Conservation (phyloP, 37 sponge, comb jelly and placozoan genomes). For the Eunapius fragilis region DNA sequence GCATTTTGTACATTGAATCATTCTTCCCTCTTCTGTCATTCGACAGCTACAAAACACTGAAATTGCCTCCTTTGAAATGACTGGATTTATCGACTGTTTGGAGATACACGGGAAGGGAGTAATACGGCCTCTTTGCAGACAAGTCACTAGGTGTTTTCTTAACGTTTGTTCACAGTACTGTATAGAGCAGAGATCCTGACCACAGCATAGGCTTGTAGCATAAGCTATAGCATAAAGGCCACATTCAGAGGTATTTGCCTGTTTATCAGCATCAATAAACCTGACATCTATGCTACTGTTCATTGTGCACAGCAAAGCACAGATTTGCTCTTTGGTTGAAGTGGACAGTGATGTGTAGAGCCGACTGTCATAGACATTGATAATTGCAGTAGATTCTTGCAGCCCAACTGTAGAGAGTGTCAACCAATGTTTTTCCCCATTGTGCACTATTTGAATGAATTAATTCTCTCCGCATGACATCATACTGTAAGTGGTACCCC, state of each 20-base stretch:
- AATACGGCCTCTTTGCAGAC: not conserved
- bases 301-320: not conserved
- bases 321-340: not conserved
- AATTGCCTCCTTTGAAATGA: no score
- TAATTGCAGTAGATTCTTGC: not conserved
- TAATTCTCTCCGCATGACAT: not conserved
- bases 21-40: not conserved
- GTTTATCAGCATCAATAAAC: not conserved
- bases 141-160: not conserved
- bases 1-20: not conserved
- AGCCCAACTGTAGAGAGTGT: constrained; percentile 5
- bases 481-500: not conserved
- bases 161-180: not conserved
- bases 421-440: constrained; percentile 21
- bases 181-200: not conserved
- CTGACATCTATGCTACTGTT: not conserved
- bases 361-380: constrained; percentile 8
- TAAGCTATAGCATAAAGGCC: constrained; percentile 19
- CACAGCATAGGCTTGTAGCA: not conserved
- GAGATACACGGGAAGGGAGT: constrained; percentile 1
- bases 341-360: not conserved
- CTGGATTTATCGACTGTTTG: no score
- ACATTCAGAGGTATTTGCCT: not conserved
- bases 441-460: constrained; percentile 24
- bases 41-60: no score